Base-by-base conservation (phyloP, 2,113 vertebrate species). In the Alligator mississippiensis region DNA sequence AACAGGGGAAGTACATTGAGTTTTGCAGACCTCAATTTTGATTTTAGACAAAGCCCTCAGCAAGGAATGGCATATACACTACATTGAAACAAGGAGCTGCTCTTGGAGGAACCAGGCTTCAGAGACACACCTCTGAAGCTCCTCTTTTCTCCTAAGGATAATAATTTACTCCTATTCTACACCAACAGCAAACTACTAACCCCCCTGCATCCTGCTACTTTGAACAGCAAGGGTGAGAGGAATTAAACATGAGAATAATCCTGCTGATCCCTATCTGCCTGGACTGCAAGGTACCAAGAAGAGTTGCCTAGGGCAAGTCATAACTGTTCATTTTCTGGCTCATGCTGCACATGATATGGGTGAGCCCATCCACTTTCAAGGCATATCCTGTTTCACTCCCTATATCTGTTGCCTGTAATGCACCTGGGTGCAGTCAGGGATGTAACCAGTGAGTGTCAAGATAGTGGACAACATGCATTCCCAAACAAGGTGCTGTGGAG, bases 101-200 rank as follows among this genome's bases (percentile, higher is more conserved):
- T 38, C 68, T 22, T 8, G 61, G 57, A 58, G 57, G 77, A 34
- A 2, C 1, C 10, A 28, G 28, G 85, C 28, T 60, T 75, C 60
- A n/a, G 59, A 55, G 59, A 2, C 4, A 7, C 30, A 3, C 21
- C 12, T 11, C 25, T 7, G 47, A 59, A 60, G 6, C 60, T 17
- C 60, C 3, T 5, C n/a, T 0, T n/a, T 77, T 47, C 27, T 81
- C 57, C 38, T 57, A 78, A 38, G 61, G 55, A 55, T 62, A 2
- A 22, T 59, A 1, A 1, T 0, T 0, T 30, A 66, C 68, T 30
- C 38, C 57, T 17, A 0, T 9, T 11, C 19, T 25, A 19, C 19
- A 28, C 47, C 79, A 22, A 28, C 19, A 17, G 79, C 62, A n/a
- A 12, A 21, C 24, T 9, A 4, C 34, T 34, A n/a, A 16, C 24